A percentile compares a stretch with the other conserved stretches of the same genome.
Conservation (phyloP, 2,797 vertebrate species). For the Acipenser oxyrinchus region DNA sequence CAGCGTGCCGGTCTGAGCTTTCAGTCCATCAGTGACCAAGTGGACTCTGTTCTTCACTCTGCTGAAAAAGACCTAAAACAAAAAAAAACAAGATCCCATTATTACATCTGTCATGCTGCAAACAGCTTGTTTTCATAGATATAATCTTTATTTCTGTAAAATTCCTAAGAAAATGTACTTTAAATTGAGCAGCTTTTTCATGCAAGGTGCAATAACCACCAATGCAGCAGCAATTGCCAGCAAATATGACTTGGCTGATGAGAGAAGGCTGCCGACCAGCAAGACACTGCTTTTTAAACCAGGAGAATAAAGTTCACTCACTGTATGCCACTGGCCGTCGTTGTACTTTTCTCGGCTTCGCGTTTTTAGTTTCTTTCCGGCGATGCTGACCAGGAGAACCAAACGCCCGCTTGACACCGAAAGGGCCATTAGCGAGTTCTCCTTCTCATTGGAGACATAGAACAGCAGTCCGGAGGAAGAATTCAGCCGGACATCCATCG, state of each 20-base stretch:
- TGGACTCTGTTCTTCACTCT: conserved; percentile 59
- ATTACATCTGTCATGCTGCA: no score
- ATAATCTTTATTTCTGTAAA: no score
- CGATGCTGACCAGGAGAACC: conserved; percentile 47
- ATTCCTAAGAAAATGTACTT: no score
- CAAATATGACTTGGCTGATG: no score
- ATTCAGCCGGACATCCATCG: conserved; percentile 66
- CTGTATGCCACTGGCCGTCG: conserved; percentile 75
- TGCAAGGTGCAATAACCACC: no score
- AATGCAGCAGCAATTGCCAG: no score
- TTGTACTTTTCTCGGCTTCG: conserved; percentile 66
- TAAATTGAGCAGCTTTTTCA: no score
- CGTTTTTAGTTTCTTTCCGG: conserved; percentile 53
- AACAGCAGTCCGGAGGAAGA: conserved; percentile 69
- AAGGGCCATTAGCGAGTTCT: conserved; percentile 54
- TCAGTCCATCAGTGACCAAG: conserved; percentile 66
- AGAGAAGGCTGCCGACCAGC: no score
- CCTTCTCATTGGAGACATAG: conserved; percentile 14
- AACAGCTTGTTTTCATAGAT: no score
- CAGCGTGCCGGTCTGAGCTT: conserved; percentile 43
- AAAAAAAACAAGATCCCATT: not conserved
- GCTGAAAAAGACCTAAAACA: conserved; percentile 73
- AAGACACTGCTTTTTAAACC: no score
- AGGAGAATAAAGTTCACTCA: conserved; percentile 30
- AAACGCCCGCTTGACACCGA: conserved; percentile 59